Conservation (phyloP, 2,797 vertebrate genomes). For the Lepilemur septentrionalis region DNA sequence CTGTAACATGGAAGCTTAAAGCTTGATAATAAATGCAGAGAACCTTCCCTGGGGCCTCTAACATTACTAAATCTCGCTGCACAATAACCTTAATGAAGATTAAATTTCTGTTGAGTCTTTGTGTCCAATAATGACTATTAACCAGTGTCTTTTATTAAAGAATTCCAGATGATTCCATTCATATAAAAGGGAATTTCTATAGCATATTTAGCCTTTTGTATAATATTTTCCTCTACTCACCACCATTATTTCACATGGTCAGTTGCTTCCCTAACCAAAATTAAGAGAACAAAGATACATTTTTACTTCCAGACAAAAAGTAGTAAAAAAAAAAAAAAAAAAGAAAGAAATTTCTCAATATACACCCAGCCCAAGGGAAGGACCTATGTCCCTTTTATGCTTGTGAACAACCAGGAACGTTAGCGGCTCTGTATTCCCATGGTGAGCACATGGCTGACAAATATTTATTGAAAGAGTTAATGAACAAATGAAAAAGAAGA, state of each 20-base stretch:
- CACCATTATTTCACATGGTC: background rate
- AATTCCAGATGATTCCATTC: background rate
- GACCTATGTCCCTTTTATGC: background rate
- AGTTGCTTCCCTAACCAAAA: background rate
- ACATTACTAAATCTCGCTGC: background rate
- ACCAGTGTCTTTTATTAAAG: background rate
- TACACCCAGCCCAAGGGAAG: background rate
- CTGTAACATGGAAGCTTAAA: background rate
- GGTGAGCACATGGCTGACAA: background rate
- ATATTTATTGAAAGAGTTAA: background rate
- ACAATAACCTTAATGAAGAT: background rate
- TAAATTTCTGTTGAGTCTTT: background rate
- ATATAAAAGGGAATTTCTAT: background rate
- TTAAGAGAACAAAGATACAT: background rate
- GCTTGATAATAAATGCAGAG: background rate
- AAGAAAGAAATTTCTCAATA: background rate
- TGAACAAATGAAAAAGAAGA: background rate
- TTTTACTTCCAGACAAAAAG: conserved; percentile 6
- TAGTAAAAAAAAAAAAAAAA: background rate
- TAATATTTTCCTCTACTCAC: background rate
- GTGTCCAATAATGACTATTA: background rate
- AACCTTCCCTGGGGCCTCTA: background rate
- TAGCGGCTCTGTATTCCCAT: background rate
- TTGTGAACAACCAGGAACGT: background rate
- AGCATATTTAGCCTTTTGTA: background rate